A percentile compares a stretch with the other conserved stretches of the same genome.
These are phyloP conservation scores for Pristionchus fissidentatus DNA, from an alignment of 2,888 invertebrate genomes.

Conservation along the genomic window DNA sequence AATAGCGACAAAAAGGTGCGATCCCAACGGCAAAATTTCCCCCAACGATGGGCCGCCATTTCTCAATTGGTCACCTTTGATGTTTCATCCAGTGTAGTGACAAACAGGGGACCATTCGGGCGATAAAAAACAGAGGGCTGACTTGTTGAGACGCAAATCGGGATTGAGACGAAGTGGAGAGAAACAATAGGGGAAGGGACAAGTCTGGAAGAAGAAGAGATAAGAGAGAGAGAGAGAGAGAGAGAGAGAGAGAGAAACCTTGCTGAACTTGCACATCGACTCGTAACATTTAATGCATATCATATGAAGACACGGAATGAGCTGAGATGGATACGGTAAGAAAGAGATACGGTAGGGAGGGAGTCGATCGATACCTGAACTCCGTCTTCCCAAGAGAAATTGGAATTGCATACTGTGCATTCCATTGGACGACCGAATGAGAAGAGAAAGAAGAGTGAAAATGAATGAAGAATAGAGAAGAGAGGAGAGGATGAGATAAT, in stretches of 20 bases:
- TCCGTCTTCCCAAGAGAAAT: neutral
- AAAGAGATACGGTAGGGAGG: neutral
- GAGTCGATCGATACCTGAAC: neutral
- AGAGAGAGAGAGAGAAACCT: neutral
- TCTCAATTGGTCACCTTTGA: neutral
- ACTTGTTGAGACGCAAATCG: conserved; percentile 41
- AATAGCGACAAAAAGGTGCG: neutral
- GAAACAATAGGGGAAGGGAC: conserved; percentile 43
- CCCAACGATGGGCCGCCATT: neutral
- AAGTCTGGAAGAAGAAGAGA: conserved; percentile 13
- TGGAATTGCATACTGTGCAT: neutral
- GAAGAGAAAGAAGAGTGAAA: neutral
- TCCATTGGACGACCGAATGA: neutral
- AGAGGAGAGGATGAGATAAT: neutral
- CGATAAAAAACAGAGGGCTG: no score
- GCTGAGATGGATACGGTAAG: conserved; percentile 8
- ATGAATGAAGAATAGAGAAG: neutral
- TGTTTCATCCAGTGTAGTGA: neutral
- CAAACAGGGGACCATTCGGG: no score
- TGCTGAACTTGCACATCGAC: conserved; percentile 21
- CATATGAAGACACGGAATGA: conserved; percentile 44
- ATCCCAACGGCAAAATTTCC: neutral
- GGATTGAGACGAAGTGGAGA: conserved; percentile 40
- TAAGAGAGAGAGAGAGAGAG: neutral
- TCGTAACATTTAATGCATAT: conserved; percentile 37